Conservation (phyloP, 2,888 invertebrate species). For the Scelioninae gen. 1 region DNA sequence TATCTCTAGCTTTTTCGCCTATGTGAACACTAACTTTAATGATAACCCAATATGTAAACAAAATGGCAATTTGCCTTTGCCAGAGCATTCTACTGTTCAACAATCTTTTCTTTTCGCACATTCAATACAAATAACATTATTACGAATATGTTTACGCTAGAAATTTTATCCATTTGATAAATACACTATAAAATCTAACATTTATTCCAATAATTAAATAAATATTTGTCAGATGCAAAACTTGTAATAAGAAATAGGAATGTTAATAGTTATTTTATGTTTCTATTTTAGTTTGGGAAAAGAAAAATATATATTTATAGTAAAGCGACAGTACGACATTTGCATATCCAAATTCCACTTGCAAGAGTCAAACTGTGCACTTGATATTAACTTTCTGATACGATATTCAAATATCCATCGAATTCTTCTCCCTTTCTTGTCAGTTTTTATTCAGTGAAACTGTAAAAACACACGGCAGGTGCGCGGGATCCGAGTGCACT, state of each 20-base stretch:
- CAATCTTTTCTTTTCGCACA: too few relatives aligned
- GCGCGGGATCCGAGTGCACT: slow-evolving; percentile 7
- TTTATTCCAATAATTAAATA: too few relatives aligned
- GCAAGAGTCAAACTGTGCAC: slow-evolving; percentile 21
- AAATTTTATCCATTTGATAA: too few relatives aligned
- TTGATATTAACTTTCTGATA: slow-evolving; percentile 30
- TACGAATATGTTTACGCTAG: too few relatives aligned
- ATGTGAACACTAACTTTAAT: slow-evolving; percentile 22
- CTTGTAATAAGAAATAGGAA: background rate
- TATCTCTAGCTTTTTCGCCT: slow-evolving; percentile 43
- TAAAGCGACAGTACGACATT: slow-evolving; percentile 11
- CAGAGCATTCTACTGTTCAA: background rate
- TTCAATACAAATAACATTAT: too few relatives aligned
- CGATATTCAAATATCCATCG: slow-evolving; percentile 40
- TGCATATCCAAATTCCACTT: slow-evolving; percentile 21
- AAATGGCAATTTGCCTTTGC: slow-evolving; percentile 1
- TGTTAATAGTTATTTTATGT: background rate
- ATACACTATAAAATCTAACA: too few relatives aligned
- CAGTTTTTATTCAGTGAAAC: slow-evolving; percentile 28
- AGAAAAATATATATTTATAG: slow-evolving; percentile 18
- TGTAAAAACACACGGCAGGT: slow-evolving; percentile 34
- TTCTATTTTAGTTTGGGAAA: background rate
- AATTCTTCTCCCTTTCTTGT: slow-evolving; percentile 24
- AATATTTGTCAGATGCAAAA: too few relatives aligned
- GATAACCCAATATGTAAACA: slow-evolving; percentile 24